These are phyloP conservation scores for Himalopsyche tibetana DNA, from an alignment of 2,888 invertebrate species.

Conservation along the genomic window DNA sequence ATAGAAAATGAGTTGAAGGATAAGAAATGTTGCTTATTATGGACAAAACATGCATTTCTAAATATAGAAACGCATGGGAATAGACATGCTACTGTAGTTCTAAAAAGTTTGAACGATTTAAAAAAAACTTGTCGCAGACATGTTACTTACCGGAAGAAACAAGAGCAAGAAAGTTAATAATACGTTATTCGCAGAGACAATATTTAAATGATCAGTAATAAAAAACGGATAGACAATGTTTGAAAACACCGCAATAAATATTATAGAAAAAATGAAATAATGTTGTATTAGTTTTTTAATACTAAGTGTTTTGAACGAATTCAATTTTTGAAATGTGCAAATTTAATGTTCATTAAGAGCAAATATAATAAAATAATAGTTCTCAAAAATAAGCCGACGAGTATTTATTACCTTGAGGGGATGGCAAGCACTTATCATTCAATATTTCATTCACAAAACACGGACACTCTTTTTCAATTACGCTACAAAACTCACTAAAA, in stretches of 20 bases:
- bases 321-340: too few species aligned
- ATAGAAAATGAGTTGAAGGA: background rate
- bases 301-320: too few species aligned
- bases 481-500: slow-evolving; percentile 79
- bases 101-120: background rate
- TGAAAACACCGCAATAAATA: too few species aligned
- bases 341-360: too few species aligned
- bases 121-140: background rate
- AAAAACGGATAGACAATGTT: too few species aligned
- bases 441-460: slow-evolving; percentile 73
- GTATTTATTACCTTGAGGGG: slow-evolving; percentile 51
- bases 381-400: too few species aligned
- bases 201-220: background rate
- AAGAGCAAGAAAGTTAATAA: background rate
- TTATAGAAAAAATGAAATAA: too few species aligned
- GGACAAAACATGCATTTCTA: background rate
- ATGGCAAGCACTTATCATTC: slow-evolving; percentile 56
- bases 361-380: too few species aligned
- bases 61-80: slow-evolving; percentile 8
- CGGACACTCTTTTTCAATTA: slow-evolving; percentile 80
- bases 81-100: background rate
- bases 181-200: background rate
- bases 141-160: background rate
- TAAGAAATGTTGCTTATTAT: slow-evolving; percentile 3
- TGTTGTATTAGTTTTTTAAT: too few species aligned